Conservation (phyloP, 2,888 invertebrate species). For the Ischnus inquisitorius region DNA sequence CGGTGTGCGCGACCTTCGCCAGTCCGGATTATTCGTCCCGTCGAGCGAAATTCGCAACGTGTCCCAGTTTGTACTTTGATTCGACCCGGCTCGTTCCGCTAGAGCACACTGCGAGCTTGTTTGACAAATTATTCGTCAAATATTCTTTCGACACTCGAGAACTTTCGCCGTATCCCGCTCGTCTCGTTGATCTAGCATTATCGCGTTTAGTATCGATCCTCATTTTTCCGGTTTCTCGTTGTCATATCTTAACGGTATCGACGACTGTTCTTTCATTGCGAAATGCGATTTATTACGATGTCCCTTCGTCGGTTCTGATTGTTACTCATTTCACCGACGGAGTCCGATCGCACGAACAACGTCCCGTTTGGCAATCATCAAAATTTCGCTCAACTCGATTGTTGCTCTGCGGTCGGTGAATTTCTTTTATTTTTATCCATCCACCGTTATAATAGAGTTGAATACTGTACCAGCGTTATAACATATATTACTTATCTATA, state of each 20-base stretch:
- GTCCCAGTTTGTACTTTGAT: slow-evolving; percentile 65
- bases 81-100: slow-evolving; percentile 38
- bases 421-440: not conserved
- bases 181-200: too few relatives aligned
- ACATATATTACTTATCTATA: slow-evolving; percentile 27
- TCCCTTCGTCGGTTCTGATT: too few relatives aligned
- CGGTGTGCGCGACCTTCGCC: slow-evolving; percentile 54
- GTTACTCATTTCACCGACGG: too few relatives aligned
- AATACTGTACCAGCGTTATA: slow-evolving; percentile 29
- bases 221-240: too few relatives aligned
- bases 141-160: not conserved
- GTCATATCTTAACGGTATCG: too few relatives aligned
- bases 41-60: slow-evolving; percentile 54
- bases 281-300: too few relatives aligned
- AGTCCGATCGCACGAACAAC: too few relatives aligned
- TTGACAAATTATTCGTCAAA: not conserved
- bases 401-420: not conserved
- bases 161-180: too few relatives aligned
- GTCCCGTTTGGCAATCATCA: too few relatives aligned
- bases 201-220: too few relatives aligned
- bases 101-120: slow-evolving; percentile 3
- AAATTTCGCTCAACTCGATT: too few relatives aligned
- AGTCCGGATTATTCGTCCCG: slow-evolving; percentile 63
- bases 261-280: too few relatives aligned
- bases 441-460: slow-evolving; percentile 22